phyloP scores from a whole-genome alignment of 2,797 vertebrate genomes.

The Chelonia mydas region DNA sequence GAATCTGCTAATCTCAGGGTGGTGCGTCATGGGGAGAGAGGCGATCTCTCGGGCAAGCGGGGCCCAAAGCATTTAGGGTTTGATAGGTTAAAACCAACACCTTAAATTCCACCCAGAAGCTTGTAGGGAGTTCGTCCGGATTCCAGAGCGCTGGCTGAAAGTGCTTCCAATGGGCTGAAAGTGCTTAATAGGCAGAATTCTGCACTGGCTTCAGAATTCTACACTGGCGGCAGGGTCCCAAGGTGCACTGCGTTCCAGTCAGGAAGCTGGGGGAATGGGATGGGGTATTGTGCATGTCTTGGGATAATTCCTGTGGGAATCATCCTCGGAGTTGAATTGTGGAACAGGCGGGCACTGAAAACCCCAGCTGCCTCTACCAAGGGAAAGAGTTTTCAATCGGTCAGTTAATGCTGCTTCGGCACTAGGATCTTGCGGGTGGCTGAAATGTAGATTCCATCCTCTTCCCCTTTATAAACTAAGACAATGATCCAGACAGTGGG shows the following conservation, averaged over 20 bases:
- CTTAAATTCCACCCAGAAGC: background rate
- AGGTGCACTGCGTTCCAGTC: background rate
- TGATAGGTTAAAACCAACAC: background rate
- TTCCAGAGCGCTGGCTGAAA: background rate
- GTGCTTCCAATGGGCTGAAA: background rate
- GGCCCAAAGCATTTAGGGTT: background rate
- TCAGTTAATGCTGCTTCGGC: background rate
- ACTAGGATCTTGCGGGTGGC: background rate
- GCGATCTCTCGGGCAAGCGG: background rate
- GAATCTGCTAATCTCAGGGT: background rate
- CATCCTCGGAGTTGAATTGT: background rate
- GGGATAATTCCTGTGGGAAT: background rate
- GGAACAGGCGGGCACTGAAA: background rate
- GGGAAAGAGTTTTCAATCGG: background rate
- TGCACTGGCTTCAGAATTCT: background rate
- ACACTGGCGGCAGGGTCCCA: background rate
- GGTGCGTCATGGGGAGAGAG: background rate
- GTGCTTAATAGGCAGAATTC: background rate
- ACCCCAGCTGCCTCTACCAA: background rate
- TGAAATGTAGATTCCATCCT: background rate
- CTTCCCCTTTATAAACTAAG: conserved; percentile 24
- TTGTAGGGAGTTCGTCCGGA: background rate
- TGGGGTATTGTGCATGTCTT: background rate
- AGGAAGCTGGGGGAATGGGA: background rate
- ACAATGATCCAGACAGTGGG: conserved; percentile 50